phyloP scores from a whole-genome alignment of 2,888 invertebrate genomes.

The Pseudoips prasinana region DNA sequence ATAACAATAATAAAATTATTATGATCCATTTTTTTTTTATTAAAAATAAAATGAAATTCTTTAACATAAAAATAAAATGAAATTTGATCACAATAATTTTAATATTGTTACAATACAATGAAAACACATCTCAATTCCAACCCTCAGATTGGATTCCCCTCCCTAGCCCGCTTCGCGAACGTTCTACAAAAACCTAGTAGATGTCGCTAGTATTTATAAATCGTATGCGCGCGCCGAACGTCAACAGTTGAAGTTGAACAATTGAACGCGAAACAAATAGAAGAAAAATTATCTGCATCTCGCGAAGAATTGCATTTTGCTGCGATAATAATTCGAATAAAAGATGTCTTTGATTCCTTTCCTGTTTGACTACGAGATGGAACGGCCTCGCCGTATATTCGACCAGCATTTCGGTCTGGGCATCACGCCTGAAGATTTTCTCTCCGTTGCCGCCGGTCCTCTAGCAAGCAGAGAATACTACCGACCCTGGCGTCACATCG shows the following conservation, averaged over 20 bases:
- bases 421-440: slow-evolving; percentile 71
- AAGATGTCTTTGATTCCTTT: slow-evolving; percentile 78
- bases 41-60: too few relatives aligned
- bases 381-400: slow-evolving; percentile 66
- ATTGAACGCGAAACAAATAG: slow-evolving; percentile 13
- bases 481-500: slow-evolving; percentile 69
- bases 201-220: slow-evolving; percentile 47
- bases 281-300: slow-evolving; percentile 11
- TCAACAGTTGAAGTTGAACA: slow-evolving; percentile 47
- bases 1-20: too few relatives aligned
- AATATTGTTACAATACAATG: too few relatives aligned
- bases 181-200: slow-evolving; percentile 51
- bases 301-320: slow-evolving; percentile 2
- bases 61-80: too few relatives aligned
- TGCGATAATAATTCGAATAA: slow-evolving; percentile 5
- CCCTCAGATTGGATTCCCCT: slow-evolving; percentile 26
- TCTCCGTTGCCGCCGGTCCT: slow-evolving; percentile 47
- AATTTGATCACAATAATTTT: too few relatives aligned
- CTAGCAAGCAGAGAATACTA: slow-evolving; percentile 57
- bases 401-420: slow-evolving; percentile 81
- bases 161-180: slow-evolving; percentile 45
- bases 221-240: slow-evolving; percentile 30
- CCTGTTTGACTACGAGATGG: slow-evolving; percentile 59
- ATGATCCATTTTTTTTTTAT: too few relatives aligned
- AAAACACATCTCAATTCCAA: slow-evolving; percentile 29